Evolutionary conservation across 1,140 invertebrate species (phyloP), one percentile per base, ranked within the genome.

Genomic region (Tribolium madens): DNA sequence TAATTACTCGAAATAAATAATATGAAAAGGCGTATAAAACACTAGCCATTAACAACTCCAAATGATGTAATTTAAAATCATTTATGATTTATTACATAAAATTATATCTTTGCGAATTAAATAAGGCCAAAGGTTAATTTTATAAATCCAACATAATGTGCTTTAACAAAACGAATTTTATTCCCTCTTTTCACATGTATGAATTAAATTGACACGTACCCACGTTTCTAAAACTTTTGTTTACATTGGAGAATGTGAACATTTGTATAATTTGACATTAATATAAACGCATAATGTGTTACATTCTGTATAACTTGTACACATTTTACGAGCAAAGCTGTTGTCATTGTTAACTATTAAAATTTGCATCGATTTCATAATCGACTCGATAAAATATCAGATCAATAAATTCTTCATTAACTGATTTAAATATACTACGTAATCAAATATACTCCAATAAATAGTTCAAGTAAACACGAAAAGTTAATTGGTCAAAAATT

Each of bases 101-200:
- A 64, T 64, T 64, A 64, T 64, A 64, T 64, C 21, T 64, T 31
- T n/a, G 52, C 17, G 52, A 57, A 64, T 64, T 64, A 64, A 64
- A 33, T 33, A 33, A 64, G 57, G 57, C 36, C n/a, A 64, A 12
- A 64, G 57, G 57, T 64, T 12, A 64, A 64, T 64, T 64, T 57
- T 18, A 57, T 21, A 17, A 21, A 57, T 57, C 3, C 18, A 42
- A 1, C 21, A 26, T 47, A 1, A 12, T 50, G 48, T 50, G 48
- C 13, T 0, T 26, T 5, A 4, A 5, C 36, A 42, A 42, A 42
- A 42, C 3, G 21, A 42, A 9, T 42, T 36, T 42, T 42, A 5
- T 26, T 26, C 21, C 21, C 21, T 26, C 21, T 42, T 4, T 42
- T 42, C 36, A 9, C 36, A 42, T 42, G 36, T 42, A 10, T 42